These are phyloP conservation scores for Hyperoplus immaculatus DNA, from an alignment of 2,797 vertebrate genomes.

Conservation along the genomic window DNA sequence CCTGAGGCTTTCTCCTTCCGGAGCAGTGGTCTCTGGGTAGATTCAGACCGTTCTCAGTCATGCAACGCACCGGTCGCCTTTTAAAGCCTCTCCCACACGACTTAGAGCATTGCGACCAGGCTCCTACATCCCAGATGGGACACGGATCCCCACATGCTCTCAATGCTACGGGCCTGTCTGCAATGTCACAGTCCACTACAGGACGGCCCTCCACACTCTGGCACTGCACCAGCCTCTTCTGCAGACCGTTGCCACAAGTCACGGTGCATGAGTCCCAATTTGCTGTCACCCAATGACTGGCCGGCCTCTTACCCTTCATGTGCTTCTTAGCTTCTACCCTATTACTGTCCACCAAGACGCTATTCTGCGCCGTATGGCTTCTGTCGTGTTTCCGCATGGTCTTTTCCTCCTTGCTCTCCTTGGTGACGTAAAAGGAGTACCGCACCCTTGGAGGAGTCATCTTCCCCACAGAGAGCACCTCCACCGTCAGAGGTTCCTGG, in stretches of 20 bases:
- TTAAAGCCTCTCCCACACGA: constrained; percentile 95
- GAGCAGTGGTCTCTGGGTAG: constrained; percentile 92
- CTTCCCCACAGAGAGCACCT: constrained; percentile 95
- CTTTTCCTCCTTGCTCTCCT: constrained; percentile 90
- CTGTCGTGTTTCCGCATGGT: constrained; percentile 84
- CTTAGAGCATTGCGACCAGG: constrained; percentile 95
- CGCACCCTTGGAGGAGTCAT: constrained; percentile 97
- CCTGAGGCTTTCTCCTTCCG: constrained; percentile 94
- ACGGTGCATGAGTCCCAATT: constrained; percentile 92
- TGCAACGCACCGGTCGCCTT: constrained; percentile 89
- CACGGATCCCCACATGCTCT: constrained; percentile 93
- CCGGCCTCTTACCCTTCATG: constrained; percentile 69
- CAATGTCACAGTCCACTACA: constrained; percentile 82
- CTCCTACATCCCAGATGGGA: constrained; percentile 90
- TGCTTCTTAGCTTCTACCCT: constrained; percentile 66
- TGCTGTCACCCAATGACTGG: constrained; percentile 88
- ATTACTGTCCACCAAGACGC: constrained; percentile 83
- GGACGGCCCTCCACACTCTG: constrained; percentile 84
- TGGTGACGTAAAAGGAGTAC: constrained; percentile 94
- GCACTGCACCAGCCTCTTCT: constrained; percentile 91
- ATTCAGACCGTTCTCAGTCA: constrained; percentile 74
- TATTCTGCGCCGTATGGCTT: constrained; percentile 85
- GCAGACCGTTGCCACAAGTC: constrained; percentile 91
- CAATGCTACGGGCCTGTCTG: constrained; percentile 84
- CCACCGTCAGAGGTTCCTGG: constrained; percentile 91